Evolutionary conservation across 2,888 invertebrate species (phyloP).

Genomic region (Atherix ibis): DNA sequence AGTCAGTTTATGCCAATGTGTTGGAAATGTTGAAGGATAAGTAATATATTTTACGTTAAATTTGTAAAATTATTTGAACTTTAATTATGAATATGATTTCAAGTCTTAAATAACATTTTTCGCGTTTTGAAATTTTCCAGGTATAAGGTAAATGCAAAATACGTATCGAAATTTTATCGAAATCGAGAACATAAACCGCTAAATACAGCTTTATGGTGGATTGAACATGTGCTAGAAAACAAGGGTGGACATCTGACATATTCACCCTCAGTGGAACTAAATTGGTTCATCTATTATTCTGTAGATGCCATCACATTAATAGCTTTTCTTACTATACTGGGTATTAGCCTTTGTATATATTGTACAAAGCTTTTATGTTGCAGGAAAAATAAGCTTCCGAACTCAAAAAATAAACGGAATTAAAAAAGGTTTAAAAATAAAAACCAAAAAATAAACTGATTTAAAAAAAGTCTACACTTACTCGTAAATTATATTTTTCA

Average conservation of each 20-base stretch:
- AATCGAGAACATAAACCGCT: slow-evolving; percentile 37
- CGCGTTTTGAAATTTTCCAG: too few species aligned
- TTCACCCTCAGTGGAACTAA: slow-evolving; percentile 19
- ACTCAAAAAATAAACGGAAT: too few species aligned
- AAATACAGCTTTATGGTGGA: slow-evolving; percentile 41
- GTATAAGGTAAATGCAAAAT: slow-evolving; percentile 24
- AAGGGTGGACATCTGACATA: slow-evolving; percentile 14
- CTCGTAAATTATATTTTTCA: too few species aligned
- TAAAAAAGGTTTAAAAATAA: too few species aligned
- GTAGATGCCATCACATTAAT: slow-evolving; percentile 26
- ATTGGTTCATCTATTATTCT: slow-evolving; percentile 27
- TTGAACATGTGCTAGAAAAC: slow-evolving; percentile 37
- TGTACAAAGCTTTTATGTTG: too few species aligned
- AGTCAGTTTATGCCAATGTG: slow-evolving; percentile 38
- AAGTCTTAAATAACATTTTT: not conserved
- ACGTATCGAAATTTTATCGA: slow-evolving; percentile 37
- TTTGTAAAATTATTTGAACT: slow-evolving; percentile 2
- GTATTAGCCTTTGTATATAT: too few species aligned
- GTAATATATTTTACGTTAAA: slow-evolving; percentile 29
- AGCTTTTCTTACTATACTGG: too few species aligned
- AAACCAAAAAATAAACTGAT: too few species aligned
- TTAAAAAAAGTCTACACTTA: too few species aligned
- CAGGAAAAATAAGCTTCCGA: too few species aligned
- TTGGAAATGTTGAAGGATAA: slow-evolving; percentile 39
- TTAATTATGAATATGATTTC: slow-evolving; percentile 1